These are phyloP conservation scores for Kryptolebias marmoratus DNA, from an alignment of 2,113 vertebrate genomes.

Conservation along the genomic window DNA sequence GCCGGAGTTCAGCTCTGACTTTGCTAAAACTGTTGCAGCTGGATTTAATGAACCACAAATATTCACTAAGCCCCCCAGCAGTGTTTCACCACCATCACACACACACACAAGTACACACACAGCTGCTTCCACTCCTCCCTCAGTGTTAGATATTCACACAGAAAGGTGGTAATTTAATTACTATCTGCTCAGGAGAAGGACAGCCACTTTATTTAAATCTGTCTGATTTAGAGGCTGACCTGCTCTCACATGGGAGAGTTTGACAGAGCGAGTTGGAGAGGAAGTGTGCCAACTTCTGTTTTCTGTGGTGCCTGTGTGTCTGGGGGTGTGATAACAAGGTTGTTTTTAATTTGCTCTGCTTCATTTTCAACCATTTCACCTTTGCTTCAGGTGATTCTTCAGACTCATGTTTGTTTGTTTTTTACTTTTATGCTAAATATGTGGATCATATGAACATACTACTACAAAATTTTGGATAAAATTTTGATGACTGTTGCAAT, in stretches of 20 bases:
- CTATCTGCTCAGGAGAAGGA: conserved; percentile 56
- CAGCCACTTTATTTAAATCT: conserved; percentile 49
- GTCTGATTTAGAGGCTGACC: conserved; percentile 32
- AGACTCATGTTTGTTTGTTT: neutral
- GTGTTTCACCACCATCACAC: conserved; percentile 47
- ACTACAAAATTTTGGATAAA: no score
- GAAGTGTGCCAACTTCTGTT: conserved; percentile 2
- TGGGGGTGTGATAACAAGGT: conserved; percentile 37
- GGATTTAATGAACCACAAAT: conserved; percentile 61
- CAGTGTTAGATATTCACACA: conserved; percentile 19
- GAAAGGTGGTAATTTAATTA: conserved; percentile 49
- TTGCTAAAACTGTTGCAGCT: conserved; percentile 48
- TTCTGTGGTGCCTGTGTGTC: conserved; percentile 2
- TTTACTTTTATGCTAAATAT: conserved; percentile 16
- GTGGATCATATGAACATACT: no score
- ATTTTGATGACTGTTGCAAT: no score
- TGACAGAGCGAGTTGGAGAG: conserved; percentile 33
- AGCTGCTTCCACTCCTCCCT: conserved; percentile 43
- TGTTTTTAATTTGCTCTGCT: conserved; percentile 28
- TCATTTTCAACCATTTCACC: conserved; percentile 45
- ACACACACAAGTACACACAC: neutral
- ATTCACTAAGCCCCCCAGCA: conserved; percentile 33
- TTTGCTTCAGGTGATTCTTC: conserved; percentile 16
- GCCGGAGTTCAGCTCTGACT: conserved; percentile 23
- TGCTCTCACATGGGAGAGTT: conserved; percentile 33